phyloP scores from a whole-genome alignment of 2,113 vertebrate species.

The Paramisgurnus dabryanus region DNA sequence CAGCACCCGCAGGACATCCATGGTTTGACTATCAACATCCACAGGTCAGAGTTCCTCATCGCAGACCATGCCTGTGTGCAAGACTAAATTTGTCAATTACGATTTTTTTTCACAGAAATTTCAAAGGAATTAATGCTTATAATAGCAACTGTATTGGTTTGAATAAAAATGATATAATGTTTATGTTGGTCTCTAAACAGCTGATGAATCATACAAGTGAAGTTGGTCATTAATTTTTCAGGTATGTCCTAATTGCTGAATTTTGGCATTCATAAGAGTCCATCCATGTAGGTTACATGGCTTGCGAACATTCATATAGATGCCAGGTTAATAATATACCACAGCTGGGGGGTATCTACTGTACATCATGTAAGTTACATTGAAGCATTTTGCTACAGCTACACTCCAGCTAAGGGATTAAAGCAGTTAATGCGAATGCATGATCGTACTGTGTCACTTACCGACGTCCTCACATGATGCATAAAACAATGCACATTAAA shows the following conservation, averaged over 20 bases:
- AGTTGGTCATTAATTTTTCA: no score
- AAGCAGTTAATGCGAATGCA: not conserved
- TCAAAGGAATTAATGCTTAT: not conserved
- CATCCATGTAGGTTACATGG: not conserved
- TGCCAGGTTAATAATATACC: not conserved
- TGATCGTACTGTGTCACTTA: not conserved
- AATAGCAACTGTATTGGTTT: no score
- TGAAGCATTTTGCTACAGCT: not conserved
- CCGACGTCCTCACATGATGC: slow-evolving; percentile 5
- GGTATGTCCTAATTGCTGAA: no score
- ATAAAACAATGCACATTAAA: not conserved
- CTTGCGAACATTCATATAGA: not conserved
- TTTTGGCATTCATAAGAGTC: no score
- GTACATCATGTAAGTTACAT: not conserved
- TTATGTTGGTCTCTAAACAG: no score
- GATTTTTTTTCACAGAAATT: not conserved
- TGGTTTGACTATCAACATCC: slow-evolving; percentile 45
- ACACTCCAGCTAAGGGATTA: no score
- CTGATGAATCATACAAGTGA: no score
- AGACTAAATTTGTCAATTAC: not conserved
- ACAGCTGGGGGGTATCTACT: no score
- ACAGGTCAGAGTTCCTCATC: not conserved
- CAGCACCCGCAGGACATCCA: slow-evolving; percentile 68
- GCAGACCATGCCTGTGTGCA: not conserved
- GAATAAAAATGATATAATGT: no score